Conservation (phyloP, 2,797 vertebrate genomes). For the Phaenicophaeus curvirostris region DNA sequence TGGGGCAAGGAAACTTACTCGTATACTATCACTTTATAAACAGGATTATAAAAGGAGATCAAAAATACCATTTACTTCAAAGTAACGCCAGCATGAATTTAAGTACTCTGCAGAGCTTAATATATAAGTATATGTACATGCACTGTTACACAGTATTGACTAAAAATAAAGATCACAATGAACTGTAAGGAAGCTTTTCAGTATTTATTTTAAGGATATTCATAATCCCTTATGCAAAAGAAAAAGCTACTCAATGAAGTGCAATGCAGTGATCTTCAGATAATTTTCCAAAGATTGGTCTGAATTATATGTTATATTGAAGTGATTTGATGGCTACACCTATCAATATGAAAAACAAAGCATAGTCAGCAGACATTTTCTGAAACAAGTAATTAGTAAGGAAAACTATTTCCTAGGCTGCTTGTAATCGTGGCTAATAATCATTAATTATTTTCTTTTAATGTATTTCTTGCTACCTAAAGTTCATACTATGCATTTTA, state of each 20-base stretch:
- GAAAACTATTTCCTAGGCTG: background rate
- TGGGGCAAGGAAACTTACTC: constrained; percentile 16
- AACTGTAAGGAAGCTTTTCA: background rate
- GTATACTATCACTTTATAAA: background rate
- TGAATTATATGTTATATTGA: background rate
- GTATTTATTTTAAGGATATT: background rate
- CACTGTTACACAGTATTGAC: background rate
- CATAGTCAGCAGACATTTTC: background rate
- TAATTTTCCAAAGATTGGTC: background rate
- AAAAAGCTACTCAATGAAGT: background rate
- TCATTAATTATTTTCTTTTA: background rate
- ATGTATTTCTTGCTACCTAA: background rate
- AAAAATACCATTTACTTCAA: constrained; percentile 23
- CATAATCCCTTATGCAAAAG: background rate
- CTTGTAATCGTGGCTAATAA: background rate
- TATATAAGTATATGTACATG: background rate
- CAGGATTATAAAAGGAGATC: background rate
- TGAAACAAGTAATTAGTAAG: background rate
- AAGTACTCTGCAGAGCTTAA: constrained; percentile 2
- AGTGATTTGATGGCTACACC: background rate
- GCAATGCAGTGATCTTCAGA: background rate
- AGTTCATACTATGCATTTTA: background rate
- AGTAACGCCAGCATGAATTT: background rate
- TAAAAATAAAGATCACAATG: background rate
- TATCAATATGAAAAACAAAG: constrained; percentile 1